Evolutionary conservation across 2,888 invertebrate genomes (phyloP), one percentile per base, ranked within the genome.

Genomic region (Lissocephala sabroskyi): DNA sequence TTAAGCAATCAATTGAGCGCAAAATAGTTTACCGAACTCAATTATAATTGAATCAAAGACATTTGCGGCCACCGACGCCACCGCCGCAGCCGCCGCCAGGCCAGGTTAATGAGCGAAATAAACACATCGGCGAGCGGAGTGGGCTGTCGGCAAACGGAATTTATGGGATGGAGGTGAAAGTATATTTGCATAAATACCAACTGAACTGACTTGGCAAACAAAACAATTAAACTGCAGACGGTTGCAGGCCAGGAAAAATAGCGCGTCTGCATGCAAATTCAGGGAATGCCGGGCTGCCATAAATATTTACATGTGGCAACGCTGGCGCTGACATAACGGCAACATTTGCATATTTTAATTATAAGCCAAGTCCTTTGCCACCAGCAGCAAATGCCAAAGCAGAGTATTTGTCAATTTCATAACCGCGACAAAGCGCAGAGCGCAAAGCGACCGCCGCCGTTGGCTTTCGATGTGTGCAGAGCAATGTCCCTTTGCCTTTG

Each of bases 401-500:
- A 45, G 51, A 52, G 62, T 57, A 73, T 73, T 73, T 73, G 77
- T 73, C 73, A 73, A 70, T 71, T 62, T 75, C 65, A 73, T 74
- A 70, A 77, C 65, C 62, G 68, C 49, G 11, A 35, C 13, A 35
- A 14, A 16, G 35, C 16, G 16, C 13, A 35, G 9, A 32, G 19
- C 46, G 26, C 45, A 49, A 43, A 33, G 35, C 44, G 26, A 45
- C 26, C 39, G 33, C 17, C 14, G 37, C 45, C 47, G 33, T 59
- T 59, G 48, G 70, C 63, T 56, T 76, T 74, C 77, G 65, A 76
- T 76, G 77, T n/a, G n/a, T 59, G 70, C 74, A 68, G 79, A 65
- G 78, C 78, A 79, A 78, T 80, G 78, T 66, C 79, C 78, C 79
- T 79, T 79, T 79, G 78, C 79, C 78, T 80, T 79, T 79, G 80